phyloP scores from a whole-genome alignment of 2,797 vertebrate species.

The Poecilia wingei region DNA sequence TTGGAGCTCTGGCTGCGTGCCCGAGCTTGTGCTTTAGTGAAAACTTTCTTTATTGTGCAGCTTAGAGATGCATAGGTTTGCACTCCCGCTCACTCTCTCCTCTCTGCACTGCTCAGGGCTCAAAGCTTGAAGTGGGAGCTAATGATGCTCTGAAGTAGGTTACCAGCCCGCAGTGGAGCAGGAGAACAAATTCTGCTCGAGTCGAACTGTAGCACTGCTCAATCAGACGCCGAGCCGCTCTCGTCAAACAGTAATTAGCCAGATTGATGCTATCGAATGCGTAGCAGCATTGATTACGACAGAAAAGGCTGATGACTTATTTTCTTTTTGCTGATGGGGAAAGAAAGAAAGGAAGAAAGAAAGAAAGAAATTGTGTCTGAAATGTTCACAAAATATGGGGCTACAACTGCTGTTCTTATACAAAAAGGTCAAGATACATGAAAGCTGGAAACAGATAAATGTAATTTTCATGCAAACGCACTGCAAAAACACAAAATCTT shows the following conservation, averaged over 20 bases:
- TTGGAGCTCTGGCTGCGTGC: slow-evolving; percentile 44
- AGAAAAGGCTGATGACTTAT: slow-evolving; percentile 46
- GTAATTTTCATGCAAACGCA: background rate
- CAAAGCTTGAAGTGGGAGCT: slow-evolving; percentile 65
- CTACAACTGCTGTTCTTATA: background rate
- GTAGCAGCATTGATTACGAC: slow-evolving; percentile 18
- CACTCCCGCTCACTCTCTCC: slow-evolving; percentile 35
- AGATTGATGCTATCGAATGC: slow-evolving; percentile 54
- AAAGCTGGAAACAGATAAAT: background rate
- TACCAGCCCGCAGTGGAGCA: slow-evolving; percentile 59
- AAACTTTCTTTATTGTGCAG: slow-evolving; percentile 55
- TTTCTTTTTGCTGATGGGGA: slow-evolving; percentile 47
- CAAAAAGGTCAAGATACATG: slow-evolving; percentile 18
- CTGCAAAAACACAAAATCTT: background rate
- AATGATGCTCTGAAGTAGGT: slow-evolving; percentile 76
- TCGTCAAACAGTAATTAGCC: slow-evolving; percentile 64
- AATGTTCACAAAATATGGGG: background rate
- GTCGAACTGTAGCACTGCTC: slow-evolving; percentile 58
- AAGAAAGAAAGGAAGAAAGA: background rate
- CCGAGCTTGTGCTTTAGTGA: slow-evolving; percentile 43
- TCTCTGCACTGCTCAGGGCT: slow-evolving; percentile 45
- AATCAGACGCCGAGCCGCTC: slow-evolving; percentile 36
- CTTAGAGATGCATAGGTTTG: slow-evolving; percentile 48
- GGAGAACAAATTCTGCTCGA: slow-evolving; percentile 59
- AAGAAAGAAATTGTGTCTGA: background rate